Evolutionary conservation across 2,113 vertebrate species (phyloP).

Genomic region (Aviceda subcristata): DNA sequence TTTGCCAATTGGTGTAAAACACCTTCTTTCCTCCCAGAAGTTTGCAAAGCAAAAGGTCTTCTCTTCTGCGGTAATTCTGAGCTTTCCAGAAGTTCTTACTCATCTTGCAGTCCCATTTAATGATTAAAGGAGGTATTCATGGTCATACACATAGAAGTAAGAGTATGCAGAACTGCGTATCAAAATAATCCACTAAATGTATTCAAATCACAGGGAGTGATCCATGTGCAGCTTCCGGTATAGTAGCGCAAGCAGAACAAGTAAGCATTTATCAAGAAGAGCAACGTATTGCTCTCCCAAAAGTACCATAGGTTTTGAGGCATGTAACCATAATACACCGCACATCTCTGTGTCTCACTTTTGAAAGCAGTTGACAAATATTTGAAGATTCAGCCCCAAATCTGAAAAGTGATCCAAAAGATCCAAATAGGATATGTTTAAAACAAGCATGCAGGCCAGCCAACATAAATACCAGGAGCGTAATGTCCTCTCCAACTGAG

Average conservation of each 20-base stretch:
- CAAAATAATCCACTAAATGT: not conserved
- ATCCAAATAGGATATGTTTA: not conserved
- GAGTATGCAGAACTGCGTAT: not conserved
- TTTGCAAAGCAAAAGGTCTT: constrained; percentile 20
- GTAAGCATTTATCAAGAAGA: not conserved
- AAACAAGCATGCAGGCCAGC: not conserved
- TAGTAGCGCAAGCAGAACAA: not conserved
- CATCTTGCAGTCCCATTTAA: not conserved
- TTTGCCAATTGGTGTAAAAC: constrained; percentile 57
- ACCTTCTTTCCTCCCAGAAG: constrained; percentile 36
- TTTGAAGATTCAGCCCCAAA: not conserved
- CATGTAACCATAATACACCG: not conserved
- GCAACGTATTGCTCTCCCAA: not conserved
- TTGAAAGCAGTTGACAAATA: not conserved
- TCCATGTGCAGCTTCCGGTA: not conserved
- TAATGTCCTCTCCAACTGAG: not conserved
- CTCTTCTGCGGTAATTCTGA: not conserved
- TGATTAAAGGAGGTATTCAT: not conserved
- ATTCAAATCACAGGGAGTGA: not conserved
- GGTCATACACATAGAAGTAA: not conserved
- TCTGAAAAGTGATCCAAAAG: not conserved
- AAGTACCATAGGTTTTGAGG: not conserved
- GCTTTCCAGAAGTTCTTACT: not conserved
- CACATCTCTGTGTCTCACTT: rapidly evolving
- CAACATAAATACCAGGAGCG: constrained; percentile 17